Percentiles rank a stretch among this genome's conserved stretches.
phyloP scores from a whole-genome alignment of 2,113 vertebrate genomes.

The Egretta garzetta region DNA sequence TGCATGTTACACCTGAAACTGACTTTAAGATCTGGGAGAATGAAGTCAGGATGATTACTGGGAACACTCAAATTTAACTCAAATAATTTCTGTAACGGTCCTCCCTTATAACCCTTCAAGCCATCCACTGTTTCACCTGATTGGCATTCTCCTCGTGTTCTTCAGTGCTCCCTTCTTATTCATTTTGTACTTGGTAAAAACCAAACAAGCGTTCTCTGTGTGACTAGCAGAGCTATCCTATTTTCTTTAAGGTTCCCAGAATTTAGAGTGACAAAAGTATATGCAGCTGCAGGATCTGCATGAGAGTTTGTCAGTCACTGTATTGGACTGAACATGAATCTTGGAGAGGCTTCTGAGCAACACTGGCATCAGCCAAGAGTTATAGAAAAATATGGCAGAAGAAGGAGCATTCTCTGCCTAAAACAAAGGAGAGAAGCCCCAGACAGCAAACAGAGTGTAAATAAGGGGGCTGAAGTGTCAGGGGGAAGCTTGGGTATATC shows the following conservation, averaged over 20 bases:
- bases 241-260: background rate
- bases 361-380: background rate
- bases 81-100: background rate
- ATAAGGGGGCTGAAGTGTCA: background rate
- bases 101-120: accelerated
- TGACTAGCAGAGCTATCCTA: background rate
- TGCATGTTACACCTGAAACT: background rate
- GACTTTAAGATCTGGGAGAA: background rate
- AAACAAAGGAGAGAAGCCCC: background rate
- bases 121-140: background rate
- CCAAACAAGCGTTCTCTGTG: background rate
- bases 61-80: background rate
- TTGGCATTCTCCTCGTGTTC: background rate
- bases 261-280: background rate
- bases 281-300: background rate
- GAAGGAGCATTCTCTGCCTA: background rate
- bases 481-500: background rate
- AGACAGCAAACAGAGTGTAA: background rate
- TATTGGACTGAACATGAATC: background rate
- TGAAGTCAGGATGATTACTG: background rate
- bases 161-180: background rate
- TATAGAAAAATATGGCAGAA: background rate
- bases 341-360: background rate
- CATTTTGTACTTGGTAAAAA: background rate
- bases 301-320: background rate